These are phyloP conservation scores for Akabosia matsudoensis DNA, from an alignment of 1,140 invertebrate species.

Conservation along the genomic window DNA sequence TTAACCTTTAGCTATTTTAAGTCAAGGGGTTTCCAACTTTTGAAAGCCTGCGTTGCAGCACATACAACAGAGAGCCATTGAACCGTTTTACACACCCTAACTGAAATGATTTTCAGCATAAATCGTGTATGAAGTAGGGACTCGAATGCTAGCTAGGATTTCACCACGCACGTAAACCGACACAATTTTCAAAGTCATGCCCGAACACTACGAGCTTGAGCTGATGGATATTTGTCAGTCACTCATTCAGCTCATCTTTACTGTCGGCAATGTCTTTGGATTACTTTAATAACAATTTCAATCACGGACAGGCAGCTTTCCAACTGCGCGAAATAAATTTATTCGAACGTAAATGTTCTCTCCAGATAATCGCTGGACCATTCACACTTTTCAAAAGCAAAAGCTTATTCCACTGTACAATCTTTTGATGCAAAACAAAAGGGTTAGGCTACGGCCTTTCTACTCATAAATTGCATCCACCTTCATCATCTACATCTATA, in stretches of 20 bases:
- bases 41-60: too few species aligned
- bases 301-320: not conserved
- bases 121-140: too few species aligned
- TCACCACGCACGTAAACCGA: not conserved
- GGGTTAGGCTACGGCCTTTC: too few species aligned
- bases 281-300: conserved; percentile 13
- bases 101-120: too few species aligned
- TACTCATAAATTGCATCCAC: too few species aligned
- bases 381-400: not conserved
- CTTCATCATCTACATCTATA: too few species aligned
- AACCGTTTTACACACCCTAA: too few species aligned
- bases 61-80: too few species aligned
- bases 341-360: not conserved
- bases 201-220: not conserved
- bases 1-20: conserved; percentile 10
- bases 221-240: conserved; percentile 19
- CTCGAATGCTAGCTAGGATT: too few species aligned
- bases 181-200: not conserved
- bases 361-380: too few species aligned
- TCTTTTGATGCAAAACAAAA: conserved; percentile 23
- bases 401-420: not conserved
- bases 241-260: conserved; percentile 16
- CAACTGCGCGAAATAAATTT: not conserved
- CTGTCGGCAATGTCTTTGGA: conserved; percentile 8
- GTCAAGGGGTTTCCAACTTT: conserved; percentile 9